phyloP scores from a whole-genome alignment of 1,140 invertebrate species.

The Sarcophaga peregrina region DNA sequence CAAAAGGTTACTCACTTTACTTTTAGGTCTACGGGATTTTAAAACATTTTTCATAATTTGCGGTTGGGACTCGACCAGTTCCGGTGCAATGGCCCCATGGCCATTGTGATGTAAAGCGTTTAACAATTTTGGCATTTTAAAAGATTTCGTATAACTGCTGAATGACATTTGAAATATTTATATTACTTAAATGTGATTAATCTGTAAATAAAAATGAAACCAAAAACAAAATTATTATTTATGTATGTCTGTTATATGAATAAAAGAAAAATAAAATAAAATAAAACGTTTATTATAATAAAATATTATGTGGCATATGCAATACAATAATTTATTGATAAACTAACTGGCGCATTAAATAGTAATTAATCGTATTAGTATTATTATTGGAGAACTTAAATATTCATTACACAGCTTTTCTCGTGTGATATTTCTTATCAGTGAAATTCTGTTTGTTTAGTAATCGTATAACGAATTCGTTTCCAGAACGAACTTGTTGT shows the following conservation, averaged over 20 bases:
- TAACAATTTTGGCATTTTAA: slow-evolving; percentile 59
- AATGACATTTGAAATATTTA: slow-evolving; percentile 48
- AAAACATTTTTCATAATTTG: slow-evolving; percentile 48
- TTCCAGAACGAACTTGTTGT: too few species aligned
- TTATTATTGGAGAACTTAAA: too few species aligned
- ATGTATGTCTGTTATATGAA: not conserved
- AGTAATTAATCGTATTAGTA: not conserved
- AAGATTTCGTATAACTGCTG: not conserved
- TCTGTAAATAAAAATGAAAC: slow-evolving; percentile 16
- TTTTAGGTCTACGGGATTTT: slow-evolving; percentile 51
- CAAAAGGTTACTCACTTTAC: slow-evolving; percentile 51
- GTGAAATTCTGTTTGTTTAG: too few species aligned
- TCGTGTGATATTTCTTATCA: too few species aligned
- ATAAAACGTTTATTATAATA: not conserved
- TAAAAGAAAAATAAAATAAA: not conserved
- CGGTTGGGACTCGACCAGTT: slow-evolving; percentile 60
- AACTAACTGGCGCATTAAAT: slow-evolving; percentile 9
- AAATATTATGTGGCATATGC: not conserved
- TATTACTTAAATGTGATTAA: slow-evolving; percentile 32
- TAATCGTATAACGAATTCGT: too few species aligned
- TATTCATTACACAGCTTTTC: too few species aligned
- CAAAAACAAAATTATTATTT: slow-evolving; percentile 17
- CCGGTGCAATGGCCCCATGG: slow-evolving; percentile 49
- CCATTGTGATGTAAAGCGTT: slow-evolving; percentile 54
- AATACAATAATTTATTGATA: slow-evolving; percentile 12